Percentiles rank a stretch among this genome's conserved stretches.
Evolutionary conservation across 1,140 invertebrate species (phyloP).

Genomic region (Hylaeus anthracinus): DNA sequence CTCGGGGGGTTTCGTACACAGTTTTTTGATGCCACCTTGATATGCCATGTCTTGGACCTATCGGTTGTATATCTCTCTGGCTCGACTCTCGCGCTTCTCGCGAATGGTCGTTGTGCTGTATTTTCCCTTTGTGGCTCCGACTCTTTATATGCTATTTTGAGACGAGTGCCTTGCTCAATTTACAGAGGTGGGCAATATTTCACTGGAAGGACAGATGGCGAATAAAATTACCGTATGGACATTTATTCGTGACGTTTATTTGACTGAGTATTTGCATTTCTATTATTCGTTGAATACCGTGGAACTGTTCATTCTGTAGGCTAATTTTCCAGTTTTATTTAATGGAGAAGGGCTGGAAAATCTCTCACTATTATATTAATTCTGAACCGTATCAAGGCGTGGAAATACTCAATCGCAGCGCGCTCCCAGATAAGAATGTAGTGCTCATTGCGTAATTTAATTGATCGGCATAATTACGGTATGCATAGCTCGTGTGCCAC

Average conservation of each 20-base stretch:
- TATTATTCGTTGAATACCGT: no score
- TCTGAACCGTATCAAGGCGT: neutral
- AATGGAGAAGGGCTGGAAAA: neutral
- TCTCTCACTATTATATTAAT: no score
- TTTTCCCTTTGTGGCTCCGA: neutral
- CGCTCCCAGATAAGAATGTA: neutral
- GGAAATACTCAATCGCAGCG: neutral
- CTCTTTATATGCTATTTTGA: slow-evolving; percentile 25
- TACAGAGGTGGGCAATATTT: no score
- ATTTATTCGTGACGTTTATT: no score
- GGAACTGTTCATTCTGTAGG: no score
- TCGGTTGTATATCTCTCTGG: slow-evolving; percentile 47
- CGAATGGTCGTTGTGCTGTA: neutral
- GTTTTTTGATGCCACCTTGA: slow-evolving; percentile 56
- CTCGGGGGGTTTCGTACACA: slow-evolving; percentile 65
- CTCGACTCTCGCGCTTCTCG: slow-evolving; percentile 20
- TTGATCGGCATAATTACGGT: slow-evolving; percentile 6
- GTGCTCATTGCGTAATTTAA: slow-evolving; percentile 8
- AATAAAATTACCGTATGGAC: no score
- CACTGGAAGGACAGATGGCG: no score
- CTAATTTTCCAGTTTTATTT: no score
- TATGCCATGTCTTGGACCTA: slow-evolving; percentile 51
- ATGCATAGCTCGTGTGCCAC: neutral
- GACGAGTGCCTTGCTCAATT: slow-evolving; percentile 5
- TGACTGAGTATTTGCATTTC: no score